A percentile compares a stretch with the other conserved stretches of the same genome.
phyloP scores from a whole-genome alignment of 2,113 vertebrate genomes.

The Trichomycterus rosablanca region DNA sequence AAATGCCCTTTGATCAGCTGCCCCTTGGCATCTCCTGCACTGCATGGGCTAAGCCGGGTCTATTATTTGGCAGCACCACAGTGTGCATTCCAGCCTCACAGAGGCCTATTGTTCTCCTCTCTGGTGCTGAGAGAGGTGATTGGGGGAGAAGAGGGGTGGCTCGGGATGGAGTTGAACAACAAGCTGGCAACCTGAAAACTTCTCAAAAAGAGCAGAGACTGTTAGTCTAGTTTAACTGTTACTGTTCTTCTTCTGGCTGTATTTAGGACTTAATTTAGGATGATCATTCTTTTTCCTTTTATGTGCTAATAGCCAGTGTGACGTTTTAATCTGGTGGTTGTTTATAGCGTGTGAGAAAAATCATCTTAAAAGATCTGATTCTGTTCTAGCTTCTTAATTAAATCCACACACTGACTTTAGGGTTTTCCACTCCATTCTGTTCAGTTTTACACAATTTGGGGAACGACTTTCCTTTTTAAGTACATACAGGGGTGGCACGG shows the following conservation, averaged over 20 bases:
- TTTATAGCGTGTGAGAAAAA: too few relatives aligned
- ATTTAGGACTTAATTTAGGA: neutral
- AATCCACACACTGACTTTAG: too few relatives aligned
- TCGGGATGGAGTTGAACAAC: constrained; percentile 34
- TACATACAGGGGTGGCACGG: too few relatives aligned
- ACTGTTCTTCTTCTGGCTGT: neutral
- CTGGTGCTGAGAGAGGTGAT: too few relatives aligned
- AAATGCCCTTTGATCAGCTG: neutral
- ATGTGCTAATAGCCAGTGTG: neutral
- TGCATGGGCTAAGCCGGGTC: constrained; percentile 2
- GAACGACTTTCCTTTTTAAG: too few relatives aligned
- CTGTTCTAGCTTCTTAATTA: too few relatives aligned
- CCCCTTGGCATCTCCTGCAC: constrained; percentile 11
- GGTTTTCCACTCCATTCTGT: too few relatives aligned
- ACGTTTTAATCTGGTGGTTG: neutral
- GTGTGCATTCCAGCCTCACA: constrained; percentile 43
- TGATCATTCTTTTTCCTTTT: too few relatives aligned
- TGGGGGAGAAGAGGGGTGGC: constrained; percentile 24
- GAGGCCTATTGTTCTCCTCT: constrained; percentile 43
- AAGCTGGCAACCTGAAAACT: constrained; percentile 27
- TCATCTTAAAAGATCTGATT: too few relatives aligned
- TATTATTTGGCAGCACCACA: constrained; percentile 25
- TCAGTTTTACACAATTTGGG: too few relatives aligned
- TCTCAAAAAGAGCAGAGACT: constrained; percentile 15
- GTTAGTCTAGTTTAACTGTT: neutral